A percentile compares a stretch with the other conserved stretches of the same genome.
phyloP scores from a whole-genome alignment of 2,113 vertebrate genomes.

The Albula goreensis region DNA sequence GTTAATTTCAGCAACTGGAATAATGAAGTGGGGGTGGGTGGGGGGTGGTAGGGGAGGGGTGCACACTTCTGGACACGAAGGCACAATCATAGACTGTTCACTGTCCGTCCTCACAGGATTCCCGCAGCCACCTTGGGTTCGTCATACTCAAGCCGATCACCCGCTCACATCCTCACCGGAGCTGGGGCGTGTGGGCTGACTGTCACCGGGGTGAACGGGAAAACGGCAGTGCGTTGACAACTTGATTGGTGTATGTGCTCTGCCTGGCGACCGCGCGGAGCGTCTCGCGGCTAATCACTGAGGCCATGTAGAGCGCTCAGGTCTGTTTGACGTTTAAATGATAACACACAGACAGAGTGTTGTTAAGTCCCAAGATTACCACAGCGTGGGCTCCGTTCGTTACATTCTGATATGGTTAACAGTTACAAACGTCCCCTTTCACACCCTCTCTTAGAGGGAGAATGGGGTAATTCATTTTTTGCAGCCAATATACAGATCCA shows the following conservation, averaged over 20 bases:
- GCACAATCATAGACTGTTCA: neutral
- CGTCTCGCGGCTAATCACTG: neutral
- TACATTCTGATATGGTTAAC: neutral
- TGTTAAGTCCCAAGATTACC: neutral
- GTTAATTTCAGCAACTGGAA: conserved; percentile 18
- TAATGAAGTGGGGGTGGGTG: neutral
- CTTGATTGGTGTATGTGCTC: neutral
- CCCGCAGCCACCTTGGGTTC: neutral
- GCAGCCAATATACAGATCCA: conserved; percentile 8
- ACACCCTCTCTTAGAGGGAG: neutral
- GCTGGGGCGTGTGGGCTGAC: neutral
- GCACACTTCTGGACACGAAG: neutral
- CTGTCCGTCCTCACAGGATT: neutral
- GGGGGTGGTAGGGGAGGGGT: neutral
- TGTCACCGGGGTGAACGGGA: neutral
- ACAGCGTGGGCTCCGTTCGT: neutral
- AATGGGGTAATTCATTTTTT: conserved; percentile 9
- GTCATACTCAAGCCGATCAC: neutral
- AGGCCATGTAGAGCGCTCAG: neutral
- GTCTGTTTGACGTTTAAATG: neutral
- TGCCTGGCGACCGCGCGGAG: neutral
- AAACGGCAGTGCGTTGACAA: neutral
- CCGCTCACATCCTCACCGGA: neutral
- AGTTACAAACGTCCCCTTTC: neutral
- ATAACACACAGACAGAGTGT: neutral